These are phyloP conservation scores for Brachycybe producta DNA, from an alignment of 2,888 invertebrate species.

Conservation along the genomic window DNA sequence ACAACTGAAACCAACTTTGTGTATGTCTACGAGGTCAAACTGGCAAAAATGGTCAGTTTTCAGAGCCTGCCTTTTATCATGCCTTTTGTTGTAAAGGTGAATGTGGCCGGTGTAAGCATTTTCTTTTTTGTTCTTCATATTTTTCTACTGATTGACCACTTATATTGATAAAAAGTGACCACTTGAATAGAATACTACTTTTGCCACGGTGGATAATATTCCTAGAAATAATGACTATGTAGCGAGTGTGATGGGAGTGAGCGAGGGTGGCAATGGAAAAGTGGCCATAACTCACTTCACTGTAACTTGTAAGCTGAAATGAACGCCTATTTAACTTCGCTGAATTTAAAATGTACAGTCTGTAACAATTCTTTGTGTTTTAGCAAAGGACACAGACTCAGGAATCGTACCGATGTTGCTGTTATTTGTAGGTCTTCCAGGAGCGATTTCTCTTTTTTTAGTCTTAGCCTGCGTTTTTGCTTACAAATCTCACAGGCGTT, in stretches of 20 bases:
- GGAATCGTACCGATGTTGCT: background rate
- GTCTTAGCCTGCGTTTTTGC: background rate
- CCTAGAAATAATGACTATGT: background rate
- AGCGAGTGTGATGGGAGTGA: background rate
- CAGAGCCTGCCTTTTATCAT: too few species aligned
- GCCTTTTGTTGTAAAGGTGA: too few species aligned
- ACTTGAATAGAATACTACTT: too few species aligned
- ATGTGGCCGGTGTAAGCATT: too few species aligned
- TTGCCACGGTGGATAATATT: background rate
- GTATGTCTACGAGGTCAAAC: background rate
- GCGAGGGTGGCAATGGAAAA: background rate
- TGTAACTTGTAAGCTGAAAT: background rate
- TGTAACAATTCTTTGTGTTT: background rate
- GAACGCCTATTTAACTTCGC: too few species aligned
- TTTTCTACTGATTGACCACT: too few species aligned
- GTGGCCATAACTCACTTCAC: background rate
- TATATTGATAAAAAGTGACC: too few species aligned
- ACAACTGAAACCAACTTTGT: background rate
- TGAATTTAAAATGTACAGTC: too few species aligned
- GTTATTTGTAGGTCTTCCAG: background rate
- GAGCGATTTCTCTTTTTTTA: background rate
- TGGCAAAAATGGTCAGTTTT: too few species aligned
- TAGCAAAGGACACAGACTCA: background rate
- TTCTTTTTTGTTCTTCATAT: too few species aligned
- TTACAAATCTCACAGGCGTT: background rate